Percentiles rank a stretch among this genome's conserved stretches.
phyloP scores from a whole-genome alignment of 2,797 vertebrate genomes.

The Notoglanidium macrostoma region DNA sequence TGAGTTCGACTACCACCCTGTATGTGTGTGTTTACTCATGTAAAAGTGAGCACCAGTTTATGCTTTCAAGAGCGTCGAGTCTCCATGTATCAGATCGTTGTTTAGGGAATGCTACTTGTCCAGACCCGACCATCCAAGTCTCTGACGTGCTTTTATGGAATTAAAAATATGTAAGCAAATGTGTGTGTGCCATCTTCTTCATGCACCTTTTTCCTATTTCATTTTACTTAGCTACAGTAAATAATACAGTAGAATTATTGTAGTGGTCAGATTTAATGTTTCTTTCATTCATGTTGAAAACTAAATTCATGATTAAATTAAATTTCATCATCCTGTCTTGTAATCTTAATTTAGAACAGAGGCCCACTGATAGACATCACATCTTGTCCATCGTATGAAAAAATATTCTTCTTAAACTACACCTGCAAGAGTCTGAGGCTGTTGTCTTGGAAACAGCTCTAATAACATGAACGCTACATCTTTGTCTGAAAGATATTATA shows the following conservation, averaged over 20 bases:
- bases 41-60: not conserved
- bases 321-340: not conserved
- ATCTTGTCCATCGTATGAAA: not conserved
- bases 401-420: not conserved
- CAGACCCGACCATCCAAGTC: slow-evolving; percentile 60
- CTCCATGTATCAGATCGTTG: slow-evolving; percentile 46
- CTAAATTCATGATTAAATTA: not conserved
- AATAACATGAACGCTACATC: not conserved
- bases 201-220: not conserved
- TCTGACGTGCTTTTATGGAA: slow-evolving; percentile 62
- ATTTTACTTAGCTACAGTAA: not conserved
- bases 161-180: slow-evolving; percentile 46
- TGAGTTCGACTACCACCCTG: slow-evolving; percentile 14
- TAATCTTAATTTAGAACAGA: not conserved
- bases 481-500: not conserved
- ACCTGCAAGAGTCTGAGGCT: not conserved
- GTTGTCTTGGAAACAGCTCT: slow-evolving; percentile 14
- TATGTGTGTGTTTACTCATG: not conserved
- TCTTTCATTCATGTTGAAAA: not conserved
- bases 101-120: slow-evolving; percentile 64
- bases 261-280: not conserved
- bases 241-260: not conserved
- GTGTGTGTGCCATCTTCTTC: not conserved
- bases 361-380: not conserved
- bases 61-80: slow-evolving; percentile 1